A percentile compares a stretch with the other conserved stretches of the same genome.
Conservation (phyloP, 2,888 invertebrate genomes). For the Pemphredon lugubris region DNA sequence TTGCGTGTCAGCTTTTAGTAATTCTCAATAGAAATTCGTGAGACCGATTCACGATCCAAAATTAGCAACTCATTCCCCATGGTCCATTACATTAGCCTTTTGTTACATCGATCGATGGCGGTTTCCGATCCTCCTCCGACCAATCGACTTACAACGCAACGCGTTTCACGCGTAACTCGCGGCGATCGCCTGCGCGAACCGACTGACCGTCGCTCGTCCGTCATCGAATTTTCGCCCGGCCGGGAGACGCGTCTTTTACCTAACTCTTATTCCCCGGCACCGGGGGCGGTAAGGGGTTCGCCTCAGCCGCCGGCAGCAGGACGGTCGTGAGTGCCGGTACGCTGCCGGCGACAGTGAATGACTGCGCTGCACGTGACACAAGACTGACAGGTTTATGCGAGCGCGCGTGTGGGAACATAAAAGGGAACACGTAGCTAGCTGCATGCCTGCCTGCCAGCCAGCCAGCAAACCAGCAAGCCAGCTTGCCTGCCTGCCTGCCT, state of each 20-base stretch:
- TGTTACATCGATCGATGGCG: no score
- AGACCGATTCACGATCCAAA: no score
- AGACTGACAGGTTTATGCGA: constrained; percentile 81
- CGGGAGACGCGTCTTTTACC: background rate
- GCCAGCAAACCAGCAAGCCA: constrained; percentile 17
- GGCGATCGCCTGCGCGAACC: background rate
- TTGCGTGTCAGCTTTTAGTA: no score
- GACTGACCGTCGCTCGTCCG: background rate
- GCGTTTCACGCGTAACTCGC: background rate
- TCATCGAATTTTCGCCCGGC: background rate
- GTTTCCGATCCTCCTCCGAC: no score
- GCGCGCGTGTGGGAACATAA: constrained; percentile 79
- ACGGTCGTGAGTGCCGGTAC: constrained; percentile 70
- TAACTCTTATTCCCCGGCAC: background rate
- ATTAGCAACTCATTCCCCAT: no score
- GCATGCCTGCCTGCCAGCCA: constrained; percentile 53
- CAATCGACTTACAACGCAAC: no score
- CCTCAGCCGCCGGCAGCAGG: constrained; percentile 57
- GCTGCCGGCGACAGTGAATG: constrained; percentile 79
- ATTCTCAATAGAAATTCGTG: no score
- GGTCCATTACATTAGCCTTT: no score
- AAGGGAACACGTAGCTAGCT: constrained; percentile 78
- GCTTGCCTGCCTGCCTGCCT: constrained; percentile 63
- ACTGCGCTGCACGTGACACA: constrained; percentile 80
- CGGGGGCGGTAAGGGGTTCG: constrained; percentile 34